Evolutionary conservation across 2,113 vertebrate species (phyloP).

Genomic region (Entelurus aequoreus): DNA sequence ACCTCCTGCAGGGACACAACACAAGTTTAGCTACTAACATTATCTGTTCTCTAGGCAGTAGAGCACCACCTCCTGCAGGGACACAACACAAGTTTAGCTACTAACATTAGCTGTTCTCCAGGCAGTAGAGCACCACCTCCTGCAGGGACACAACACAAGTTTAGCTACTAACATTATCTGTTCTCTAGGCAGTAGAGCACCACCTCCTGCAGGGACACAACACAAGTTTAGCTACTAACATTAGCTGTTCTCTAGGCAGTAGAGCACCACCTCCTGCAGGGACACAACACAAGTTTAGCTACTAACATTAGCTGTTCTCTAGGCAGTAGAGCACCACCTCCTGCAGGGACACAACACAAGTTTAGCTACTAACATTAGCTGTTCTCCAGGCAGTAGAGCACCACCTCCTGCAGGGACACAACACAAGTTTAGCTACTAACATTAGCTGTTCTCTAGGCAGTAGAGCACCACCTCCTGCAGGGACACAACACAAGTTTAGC

Average conservation of each 20-base stretch:
- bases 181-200: constrained; percentile 92
- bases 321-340: constrained; percentile 93
- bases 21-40: no score
- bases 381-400: constrained; percentile 91
- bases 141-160: constrained; percentile 43
- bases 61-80: constrained; percentile 85
- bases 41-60: no score
- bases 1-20: no score
- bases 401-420: constrained; percentile 79
- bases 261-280: constrained; percentile 88
- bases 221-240: no score
- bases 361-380: no score
- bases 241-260: no score
- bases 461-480: constrained; percentile 91
- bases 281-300: constrained; percentile 7
- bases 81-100: constrained; percentile 10
- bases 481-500: constrained; percentile 10
- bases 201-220: constrained; percentile 77
- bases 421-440: no score
- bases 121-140: constrained; percentile 94
- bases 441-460: no score
- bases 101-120: no score
- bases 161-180: no score
- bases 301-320: no score
- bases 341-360: constrained; percentile 54